A percentile compares a stretch with the other conserved stretches of the same genome.
Conservation (phyloP, 1,140 invertebrate genomes). For the Asbolus verrucosus region DNA sequence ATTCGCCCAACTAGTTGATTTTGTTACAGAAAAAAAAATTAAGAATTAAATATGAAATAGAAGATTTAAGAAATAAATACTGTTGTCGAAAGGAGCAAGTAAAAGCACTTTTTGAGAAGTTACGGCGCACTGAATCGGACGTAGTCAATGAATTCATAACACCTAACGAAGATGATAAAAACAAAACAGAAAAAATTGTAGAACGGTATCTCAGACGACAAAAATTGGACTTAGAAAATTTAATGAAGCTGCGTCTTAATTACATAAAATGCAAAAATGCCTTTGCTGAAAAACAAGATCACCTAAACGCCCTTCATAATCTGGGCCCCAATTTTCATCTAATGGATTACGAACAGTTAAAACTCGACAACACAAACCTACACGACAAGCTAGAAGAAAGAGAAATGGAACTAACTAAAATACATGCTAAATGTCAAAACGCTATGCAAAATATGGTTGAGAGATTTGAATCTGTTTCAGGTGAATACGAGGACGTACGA, state of each 20-base stretch:
- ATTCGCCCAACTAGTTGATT: background rate
- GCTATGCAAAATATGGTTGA: slow-evolving; percentile 17
- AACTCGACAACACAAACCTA: slow-evolving; percentile 58
- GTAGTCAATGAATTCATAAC: slow-evolving; percentile 52
- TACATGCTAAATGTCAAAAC: slow-evolving; percentile 48
- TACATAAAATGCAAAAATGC: slow-evolving; percentile 48
- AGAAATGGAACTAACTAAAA: slow-evolving; percentile 53
- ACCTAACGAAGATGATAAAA: slow-evolving; percentile 53
- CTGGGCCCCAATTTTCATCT: slow-evolving; percentile 52
- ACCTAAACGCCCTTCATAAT: slow-evolving; percentile 48
- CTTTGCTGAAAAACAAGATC: slow-evolving; percentile 41
- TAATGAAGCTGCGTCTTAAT: slow-evolving; percentile 21
- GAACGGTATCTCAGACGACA: slow-evolving; percentile 43
- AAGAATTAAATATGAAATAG: slow-evolving; percentile 58
- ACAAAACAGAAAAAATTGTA: slow-evolving; percentile 50
- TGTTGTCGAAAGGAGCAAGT: slow-evolving; percentile 53
- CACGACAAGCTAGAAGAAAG: slow-evolving; percentile 60
- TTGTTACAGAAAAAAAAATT: slow-evolving; percentile 55
- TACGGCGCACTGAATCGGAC: slow-evolving; percentile 49
- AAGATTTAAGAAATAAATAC: slow-evolving; percentile 52
- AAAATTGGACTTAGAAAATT: slow-evolving; percentile 43
- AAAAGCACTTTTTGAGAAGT: slow-evolving; percentile 48
- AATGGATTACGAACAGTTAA: slow-evolving; percentile 58
- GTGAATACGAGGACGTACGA: background rate
- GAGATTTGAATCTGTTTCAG: background rate